Conservation (phyloP, 1,140 invertebrate species). For the Drosophila burlai region DNA sequence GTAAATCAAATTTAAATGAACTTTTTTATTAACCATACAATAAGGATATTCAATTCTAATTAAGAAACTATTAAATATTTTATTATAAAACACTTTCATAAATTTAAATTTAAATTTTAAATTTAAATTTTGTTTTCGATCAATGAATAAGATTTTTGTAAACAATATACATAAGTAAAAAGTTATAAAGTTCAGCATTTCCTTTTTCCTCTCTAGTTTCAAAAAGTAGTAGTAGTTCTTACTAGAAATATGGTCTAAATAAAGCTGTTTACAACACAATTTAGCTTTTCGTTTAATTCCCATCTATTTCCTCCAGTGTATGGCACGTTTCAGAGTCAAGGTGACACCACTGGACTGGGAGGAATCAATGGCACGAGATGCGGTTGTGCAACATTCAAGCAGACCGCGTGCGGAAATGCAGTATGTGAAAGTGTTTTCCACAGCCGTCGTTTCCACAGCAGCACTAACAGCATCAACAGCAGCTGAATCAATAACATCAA, state of each 20-base stretch:
- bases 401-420: slow-evolving; percentile 67
- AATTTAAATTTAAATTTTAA: no score
- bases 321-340: slow-evolving; percentile 72
- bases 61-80: no score
- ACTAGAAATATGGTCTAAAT: background rate
- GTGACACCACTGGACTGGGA: slow-evolving; percentile 51
- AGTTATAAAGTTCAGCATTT: background rate
- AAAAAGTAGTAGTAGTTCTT: no score
- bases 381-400: slow-evolving; percentile 59
- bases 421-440: slow-evolving; percentile 69
- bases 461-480: background rate
- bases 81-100: no score
- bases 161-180: no score
- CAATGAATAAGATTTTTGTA: no score
- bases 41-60: no score
- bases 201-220: background rate
- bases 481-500: slow-evolving; percentile 19
- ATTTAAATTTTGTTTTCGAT: no score
- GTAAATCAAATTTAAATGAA: no score
- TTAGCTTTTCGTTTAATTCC: background rate
- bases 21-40: no score
- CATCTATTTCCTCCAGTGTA: slow-evolving; percentile 1
- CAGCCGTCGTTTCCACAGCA: slow-evolving; percentile 12
- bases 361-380: slow-evolving; percentile 62
- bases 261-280: background rate